phyloP scores from a whole-genome alignment of 2,113 vertebrate species.

The Heptranchias perlo region DNA sequence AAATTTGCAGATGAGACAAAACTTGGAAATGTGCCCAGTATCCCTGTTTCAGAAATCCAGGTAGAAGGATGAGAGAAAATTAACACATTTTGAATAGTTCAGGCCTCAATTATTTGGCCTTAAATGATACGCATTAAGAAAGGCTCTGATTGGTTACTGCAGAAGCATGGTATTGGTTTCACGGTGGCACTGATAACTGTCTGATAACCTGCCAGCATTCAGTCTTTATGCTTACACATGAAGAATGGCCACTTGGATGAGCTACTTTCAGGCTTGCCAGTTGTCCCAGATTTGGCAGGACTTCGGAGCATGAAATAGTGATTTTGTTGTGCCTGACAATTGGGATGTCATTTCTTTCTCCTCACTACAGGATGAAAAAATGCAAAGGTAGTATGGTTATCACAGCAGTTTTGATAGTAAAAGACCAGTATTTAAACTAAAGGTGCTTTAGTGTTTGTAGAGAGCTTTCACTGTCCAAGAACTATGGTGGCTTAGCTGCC shows the following conservation, averaged over 20 bases:
- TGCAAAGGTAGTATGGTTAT: neutral
- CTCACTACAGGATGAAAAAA: neutral
- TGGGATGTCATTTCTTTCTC: neutral
- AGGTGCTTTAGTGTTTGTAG: neutral
- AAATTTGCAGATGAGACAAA: no score
- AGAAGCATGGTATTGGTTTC: neutral
- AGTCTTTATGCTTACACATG: neutral
- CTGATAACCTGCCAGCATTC: neutral
- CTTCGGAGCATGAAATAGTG: neutral
- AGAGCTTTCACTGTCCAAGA: neutral
- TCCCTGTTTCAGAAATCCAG: neutral
- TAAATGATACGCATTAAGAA: neutral
- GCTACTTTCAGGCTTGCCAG: neutral
- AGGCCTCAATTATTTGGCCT: neutral
- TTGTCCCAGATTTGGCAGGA: neutral
- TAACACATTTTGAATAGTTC: neutral
- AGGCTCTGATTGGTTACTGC: neutral
- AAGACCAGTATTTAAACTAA: neutral
- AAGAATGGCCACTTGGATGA: neutral
- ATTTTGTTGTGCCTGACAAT: neutral
- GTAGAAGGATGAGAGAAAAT: neutral
- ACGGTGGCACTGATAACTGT: neutral
- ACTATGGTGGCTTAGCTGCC: neutral
- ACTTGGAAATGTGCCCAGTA: neutral
- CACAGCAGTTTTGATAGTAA: neutral